Conservation (phyloP, 2,113 vertebrate species). For the Oxyura jamaicensis region DNA sequence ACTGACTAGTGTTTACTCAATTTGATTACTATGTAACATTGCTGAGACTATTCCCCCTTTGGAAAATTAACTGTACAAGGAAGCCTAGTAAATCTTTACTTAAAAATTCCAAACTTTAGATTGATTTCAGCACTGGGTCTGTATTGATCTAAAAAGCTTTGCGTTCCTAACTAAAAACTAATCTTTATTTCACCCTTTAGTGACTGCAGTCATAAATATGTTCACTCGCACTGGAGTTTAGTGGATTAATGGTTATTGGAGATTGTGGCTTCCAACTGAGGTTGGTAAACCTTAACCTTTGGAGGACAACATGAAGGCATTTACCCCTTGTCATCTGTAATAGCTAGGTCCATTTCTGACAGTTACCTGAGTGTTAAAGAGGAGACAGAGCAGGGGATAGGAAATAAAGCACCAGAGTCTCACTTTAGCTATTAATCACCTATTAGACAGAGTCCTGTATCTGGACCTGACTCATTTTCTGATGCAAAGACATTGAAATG, state of each 20-base stretch:
- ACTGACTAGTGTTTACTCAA: slow-evolving; percentile 72
- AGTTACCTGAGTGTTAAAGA: slow-evolving; percentile 77
- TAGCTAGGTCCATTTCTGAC: slow-evolving; percentile 73
- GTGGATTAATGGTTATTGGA: slow-evolving; percentile 86
- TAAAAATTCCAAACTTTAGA: slow-evolving; percentile 87
- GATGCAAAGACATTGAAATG: not conserved
- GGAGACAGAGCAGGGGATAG: slow-evolving; percentile 53
- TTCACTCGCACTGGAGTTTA: slow-evolving; percentile 74
- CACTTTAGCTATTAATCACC: slow-evolving; percentile 53
- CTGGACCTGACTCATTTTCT: not conserved
- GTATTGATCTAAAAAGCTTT: slow-evolving; percentile 85
- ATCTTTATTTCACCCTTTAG: slow-evolving; percentile 88
- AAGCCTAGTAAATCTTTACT: slow-evolving; percentile 86
- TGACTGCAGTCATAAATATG: slow-evolving; percentile 85
- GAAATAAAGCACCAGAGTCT: slow-evolving; percentile 53
- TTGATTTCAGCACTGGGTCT: slow-evolving; percentile 82
- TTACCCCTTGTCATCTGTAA: slow-evolving; percentile 80
- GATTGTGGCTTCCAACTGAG: slow-evolving; percentile 78
- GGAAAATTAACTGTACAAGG: slow-evolving; percentile 80
- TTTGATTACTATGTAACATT: slow-evolving; percentile 80
- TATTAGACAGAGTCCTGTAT: not conserved
- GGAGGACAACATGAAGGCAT: slow-evolving; percentile 79
- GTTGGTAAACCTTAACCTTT: slow-evolving; percentile 83
- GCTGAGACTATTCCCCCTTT: slow-evolving; percentile 67
- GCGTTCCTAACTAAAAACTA: slow-evolving; percentile 86